Conservation (phyloP, 2,888 invertebrate genomes). For the Thymelicus lineola region DNA sequence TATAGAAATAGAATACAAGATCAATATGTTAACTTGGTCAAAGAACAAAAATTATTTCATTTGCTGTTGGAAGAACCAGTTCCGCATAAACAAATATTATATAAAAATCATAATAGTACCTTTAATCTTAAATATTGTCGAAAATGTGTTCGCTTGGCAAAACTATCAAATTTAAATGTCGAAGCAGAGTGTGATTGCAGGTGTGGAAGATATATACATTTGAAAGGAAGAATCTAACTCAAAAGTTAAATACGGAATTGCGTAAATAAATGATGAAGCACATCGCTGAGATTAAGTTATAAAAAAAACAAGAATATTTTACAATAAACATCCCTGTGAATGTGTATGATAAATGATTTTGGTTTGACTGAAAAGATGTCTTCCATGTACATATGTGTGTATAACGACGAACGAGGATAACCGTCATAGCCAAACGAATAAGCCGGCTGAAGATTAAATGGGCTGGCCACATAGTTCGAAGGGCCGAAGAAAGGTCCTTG, state of each 20-base stretch:
- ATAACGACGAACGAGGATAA: too few relatives aligned
- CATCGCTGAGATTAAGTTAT: not conserved
- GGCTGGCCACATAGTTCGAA: too few relatives aligned
- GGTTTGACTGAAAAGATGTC: too few relatives aligned
- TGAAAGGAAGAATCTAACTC: not conserved
- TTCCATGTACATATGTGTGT: too few relatives aligned
- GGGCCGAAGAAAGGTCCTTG: too few relatives aligned
- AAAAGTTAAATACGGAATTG: not conserved
- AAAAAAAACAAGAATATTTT: not conserved
- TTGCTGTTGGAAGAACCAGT: constrained; percentile 14
- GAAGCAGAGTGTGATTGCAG: constrained; percentile 36
- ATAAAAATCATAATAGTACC: not conserved
- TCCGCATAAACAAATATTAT: not conserved
- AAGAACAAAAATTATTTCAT: constrained; percentile 5
- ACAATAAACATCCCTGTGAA: too few relatives aligned
- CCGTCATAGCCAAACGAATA: too few relatives aligned
- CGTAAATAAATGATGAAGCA: not conserved
- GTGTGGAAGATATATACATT: constrained; percentile 25
- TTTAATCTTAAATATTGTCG: constrained; percentile 39
- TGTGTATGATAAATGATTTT: too few relatives aligned
- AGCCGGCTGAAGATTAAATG: too few relatives aligned
- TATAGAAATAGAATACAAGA: not conserved
- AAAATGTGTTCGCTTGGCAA: constrained; percentile 30
- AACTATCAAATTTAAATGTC: constrained; percentile 10
- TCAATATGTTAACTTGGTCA: not conserved